A percentile compares a stretch with the other conserved stretches of the same genome.
Evolutionary conservation across 1,140 invertebrate species (phyloP).

Genomic region (Nasonia giraulti): DNA sequence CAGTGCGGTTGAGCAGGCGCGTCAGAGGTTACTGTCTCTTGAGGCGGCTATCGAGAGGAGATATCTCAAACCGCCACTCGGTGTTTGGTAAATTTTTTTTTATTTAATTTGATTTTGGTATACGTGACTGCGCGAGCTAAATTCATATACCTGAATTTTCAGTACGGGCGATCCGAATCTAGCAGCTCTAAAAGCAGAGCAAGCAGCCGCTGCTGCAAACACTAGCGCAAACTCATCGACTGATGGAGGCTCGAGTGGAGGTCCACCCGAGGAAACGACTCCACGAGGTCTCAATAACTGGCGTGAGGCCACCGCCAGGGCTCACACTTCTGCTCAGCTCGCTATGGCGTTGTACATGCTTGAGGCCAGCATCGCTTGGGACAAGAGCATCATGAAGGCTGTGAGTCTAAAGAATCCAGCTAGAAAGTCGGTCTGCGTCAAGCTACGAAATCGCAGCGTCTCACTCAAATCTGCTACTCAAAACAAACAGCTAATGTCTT

Average conservation of each 20-base stretch:
- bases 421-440: constrained; percentile 71
- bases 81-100: constrained; percentile 77
- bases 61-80: constrained; percentile 95
- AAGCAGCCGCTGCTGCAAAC: constrained; percentile 65
- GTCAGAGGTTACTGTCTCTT: constrained; percentile 85
- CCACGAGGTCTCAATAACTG: constrained; percentile 87
- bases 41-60: constrained; percentile 93
- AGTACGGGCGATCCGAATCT: constrained; percentile 77
- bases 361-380: constrained; percentile 95
- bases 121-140: neutral
- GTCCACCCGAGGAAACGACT: constrained; percentile 68
- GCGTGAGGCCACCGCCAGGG: constrained; percentile 89
- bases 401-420: constrained; percentile 80
- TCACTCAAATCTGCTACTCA: constrained; percentile 71
- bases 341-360: constrained; percentile 93
- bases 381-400: constrained; percentile 99
- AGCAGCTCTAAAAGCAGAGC: constrained; percentile 73
- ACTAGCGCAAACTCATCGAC: constrained; percentile 66
- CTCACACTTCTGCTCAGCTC: constrained; percentile 90
- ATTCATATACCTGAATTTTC: constrained; percentile 48
- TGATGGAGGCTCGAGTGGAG: constrained; percentile 55
- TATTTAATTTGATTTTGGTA: constrained; percentile 17
- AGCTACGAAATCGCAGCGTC: constrained; percentile 71
- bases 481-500: constrained; percentile 71
- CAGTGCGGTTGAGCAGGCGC: constrained; percentile 82